These are phyloP conservation scores for Podarcis lilfordi DNA, from an alignment of 2,797 vertebrate species.

Conservation along the genomic window DNA sequence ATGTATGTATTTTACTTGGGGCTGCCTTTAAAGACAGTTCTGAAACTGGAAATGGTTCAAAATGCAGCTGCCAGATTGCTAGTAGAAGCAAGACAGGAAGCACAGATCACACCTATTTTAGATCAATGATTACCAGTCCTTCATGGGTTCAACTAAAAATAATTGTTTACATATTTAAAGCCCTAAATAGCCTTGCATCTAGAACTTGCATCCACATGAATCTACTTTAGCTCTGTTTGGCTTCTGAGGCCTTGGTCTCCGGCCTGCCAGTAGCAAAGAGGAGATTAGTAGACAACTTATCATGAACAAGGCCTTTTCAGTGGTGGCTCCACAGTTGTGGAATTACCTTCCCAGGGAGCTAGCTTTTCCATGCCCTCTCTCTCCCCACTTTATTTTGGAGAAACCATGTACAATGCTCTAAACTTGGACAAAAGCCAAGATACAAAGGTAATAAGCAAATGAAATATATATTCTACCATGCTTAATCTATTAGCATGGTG, in stretches of 20 bases:
- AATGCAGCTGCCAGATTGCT: no score
- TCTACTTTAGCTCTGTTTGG: not conserved
- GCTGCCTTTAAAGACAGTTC: no score
- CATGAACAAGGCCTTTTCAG: no score
- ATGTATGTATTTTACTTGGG: no score
- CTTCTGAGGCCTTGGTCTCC: not conserved
- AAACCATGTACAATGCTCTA: not conserved
- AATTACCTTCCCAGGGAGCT: not conserved
- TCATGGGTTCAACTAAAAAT: no score
- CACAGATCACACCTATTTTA: no score
- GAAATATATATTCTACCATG: not conserved
- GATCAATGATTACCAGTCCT: no score
- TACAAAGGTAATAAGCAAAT: not conserved
- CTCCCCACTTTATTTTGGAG: not conserved
- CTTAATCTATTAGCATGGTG: not conserved
- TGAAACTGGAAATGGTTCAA: no score
- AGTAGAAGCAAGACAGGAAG: no score
- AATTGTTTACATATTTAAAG: no score
- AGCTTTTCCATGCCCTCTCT: not conserved
- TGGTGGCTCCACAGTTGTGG: not conserved
- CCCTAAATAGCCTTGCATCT: no score
- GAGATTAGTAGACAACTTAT: not conserved
- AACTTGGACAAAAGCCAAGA: not conserved
- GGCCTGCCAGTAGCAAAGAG: not conserved
- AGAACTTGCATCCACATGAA: not conserved